These are phyloP conservation scores for Heliconius charithonia DNA, from an alignment of 2,888 invertebrate genomes.

Conservation along the genomic window DNA sequence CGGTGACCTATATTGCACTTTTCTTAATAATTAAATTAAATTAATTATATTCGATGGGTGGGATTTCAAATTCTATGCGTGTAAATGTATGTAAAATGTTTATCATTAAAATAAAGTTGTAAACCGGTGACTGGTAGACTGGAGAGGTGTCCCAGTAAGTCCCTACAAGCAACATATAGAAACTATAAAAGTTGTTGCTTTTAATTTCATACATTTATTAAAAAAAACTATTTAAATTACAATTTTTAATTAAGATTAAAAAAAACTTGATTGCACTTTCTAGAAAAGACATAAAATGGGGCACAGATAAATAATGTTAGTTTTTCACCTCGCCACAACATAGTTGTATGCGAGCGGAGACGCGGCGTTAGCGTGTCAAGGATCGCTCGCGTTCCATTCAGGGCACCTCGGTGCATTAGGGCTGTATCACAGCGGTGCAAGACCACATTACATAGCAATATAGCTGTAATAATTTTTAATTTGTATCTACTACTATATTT, in stretches of 20 bases:
- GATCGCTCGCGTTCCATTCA: slow-evolving; percentile 58
- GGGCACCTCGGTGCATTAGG: slow-evolving; percentile 41
- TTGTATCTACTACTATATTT: background rate
- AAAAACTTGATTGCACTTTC: background rate
- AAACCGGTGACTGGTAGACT: too few relatives aligned
- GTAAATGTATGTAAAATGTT: too few relatives aligned
- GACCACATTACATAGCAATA: background rate
- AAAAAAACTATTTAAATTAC: background rate
- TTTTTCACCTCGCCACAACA: slow-evolving; percentile 29
- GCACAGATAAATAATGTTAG: slow-evolving; percentile 17
- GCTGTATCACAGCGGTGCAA: slow-evolving; percentile 2
- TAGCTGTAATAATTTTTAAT: background rate
- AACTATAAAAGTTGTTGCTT: background rate
- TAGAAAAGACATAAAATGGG: slow-evolving; percentile 22
- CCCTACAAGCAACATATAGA: background rate
- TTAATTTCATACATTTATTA: background rate
- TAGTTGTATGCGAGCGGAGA: slow-evolving; percentile 37
- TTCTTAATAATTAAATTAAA: too few relatives aligned
- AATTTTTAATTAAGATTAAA: background rate
- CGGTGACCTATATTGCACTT: background rate
- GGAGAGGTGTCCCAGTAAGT: background rate
- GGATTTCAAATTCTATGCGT: background rate
- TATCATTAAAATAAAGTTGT: background rate
- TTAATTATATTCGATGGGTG: background rate
- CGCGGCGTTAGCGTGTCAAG: slow-evolving; percentile 65